These are phyloP conservation scores for Luehdorfia chinensis DNA, from an alignment of 1,140 invertebrate genomes.

Conservation along the genomic window DNA sequence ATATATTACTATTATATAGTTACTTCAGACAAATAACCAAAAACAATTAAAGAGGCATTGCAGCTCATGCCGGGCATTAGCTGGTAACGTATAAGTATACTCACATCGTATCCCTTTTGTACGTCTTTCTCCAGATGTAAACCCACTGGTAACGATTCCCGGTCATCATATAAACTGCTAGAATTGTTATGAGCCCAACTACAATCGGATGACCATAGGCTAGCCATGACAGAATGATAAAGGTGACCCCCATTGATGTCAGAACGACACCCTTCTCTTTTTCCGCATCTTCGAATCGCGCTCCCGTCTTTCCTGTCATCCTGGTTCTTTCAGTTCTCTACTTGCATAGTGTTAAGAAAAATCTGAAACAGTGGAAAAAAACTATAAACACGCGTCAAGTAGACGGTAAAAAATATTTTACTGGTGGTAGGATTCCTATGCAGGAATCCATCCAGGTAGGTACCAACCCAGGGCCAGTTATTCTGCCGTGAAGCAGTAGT, in stretches of 20 bases:
- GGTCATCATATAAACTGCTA: constrained; percentile 48
- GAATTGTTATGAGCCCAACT: constrained; percentile 29
- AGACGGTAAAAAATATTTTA: too few relatives aligned
- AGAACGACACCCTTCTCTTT: constrained; percentile 39
- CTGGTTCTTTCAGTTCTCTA: constrained; percentile 30
- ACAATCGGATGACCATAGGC: constrained; percentile 29
- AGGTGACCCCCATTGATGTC: constrained; percentile 30
- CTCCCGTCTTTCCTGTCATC: constrained; percentile 59
- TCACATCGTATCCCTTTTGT: constrained; percentile 54
- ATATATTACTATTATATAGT: too few relatives aligned
- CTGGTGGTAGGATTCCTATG: too few relatives aligned
- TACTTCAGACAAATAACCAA: too few relatives aligned
- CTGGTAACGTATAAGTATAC: constrained; percentile 27
- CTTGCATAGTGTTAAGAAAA: constrained; percentile 23
- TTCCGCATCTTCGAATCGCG: constrained; percentile 64
- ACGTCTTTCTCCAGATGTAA: constrained; percentile 65
- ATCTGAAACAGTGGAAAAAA: constrained; percentile 10
- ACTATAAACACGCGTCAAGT: neutral
- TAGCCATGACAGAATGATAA: constrained; percentile 38
- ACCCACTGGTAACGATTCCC: constrained; percentile 67
- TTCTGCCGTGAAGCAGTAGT: too few relatives aligned
- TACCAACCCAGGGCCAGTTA: too few relatives aligned
- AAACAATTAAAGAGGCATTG: too few relatives aligned
- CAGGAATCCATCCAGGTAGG: too few relatives aligned
- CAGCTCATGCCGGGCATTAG: too few relatives aligned